These are phyloP conservation scores for Jordanella pulchra DNA, from an alignment of 2,797 vertebrate genomes.

Conservation along the genomic window DNA sequence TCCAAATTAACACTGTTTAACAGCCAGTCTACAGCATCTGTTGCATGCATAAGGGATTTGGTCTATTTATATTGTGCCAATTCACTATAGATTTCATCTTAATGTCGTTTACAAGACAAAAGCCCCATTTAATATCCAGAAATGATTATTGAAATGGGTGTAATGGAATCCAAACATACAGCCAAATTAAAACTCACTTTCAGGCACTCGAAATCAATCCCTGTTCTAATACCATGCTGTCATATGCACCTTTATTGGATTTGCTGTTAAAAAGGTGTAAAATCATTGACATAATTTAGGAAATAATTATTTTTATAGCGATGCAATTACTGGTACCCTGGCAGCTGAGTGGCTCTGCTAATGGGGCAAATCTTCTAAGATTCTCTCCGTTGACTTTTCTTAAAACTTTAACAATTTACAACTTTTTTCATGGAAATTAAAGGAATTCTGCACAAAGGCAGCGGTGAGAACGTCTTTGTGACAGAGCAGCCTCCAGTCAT, in stretches of 20 bases:
- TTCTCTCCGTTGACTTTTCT: not conserved
- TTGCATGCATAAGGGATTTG: not conserved
- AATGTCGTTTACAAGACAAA: not conserved
- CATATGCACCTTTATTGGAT: not conserved
- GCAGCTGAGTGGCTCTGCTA: not conserved
- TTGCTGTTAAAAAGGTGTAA: not conserved
- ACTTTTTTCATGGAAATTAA: no score
- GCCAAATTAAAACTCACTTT: no score
- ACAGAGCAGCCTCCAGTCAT: conserved; percentile 97
- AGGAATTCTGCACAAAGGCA: conserved; percentile 99
- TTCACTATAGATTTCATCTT: not conserved
- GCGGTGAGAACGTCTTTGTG: conserved; percentile 96
- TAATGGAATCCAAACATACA: no score
- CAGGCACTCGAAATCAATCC: not conserved
- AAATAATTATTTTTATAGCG: not conserved
- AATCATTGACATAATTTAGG: not conserved
- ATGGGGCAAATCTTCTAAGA: not conserved
- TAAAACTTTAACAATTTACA: no score
- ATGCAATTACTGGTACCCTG: not conserved
- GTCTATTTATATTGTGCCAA: not conserved
- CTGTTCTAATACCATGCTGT: not conserved
- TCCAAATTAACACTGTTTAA: conserved; percentile 13
- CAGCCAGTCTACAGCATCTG: conserved; percentile 22
- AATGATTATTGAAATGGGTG: not conserved
- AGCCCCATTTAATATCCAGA: not conserved